Evolutionary conservation across 1,140 invertebrate genomes (phyloP).

Genomic region (Ditylenchus dipsaci): DNA sequence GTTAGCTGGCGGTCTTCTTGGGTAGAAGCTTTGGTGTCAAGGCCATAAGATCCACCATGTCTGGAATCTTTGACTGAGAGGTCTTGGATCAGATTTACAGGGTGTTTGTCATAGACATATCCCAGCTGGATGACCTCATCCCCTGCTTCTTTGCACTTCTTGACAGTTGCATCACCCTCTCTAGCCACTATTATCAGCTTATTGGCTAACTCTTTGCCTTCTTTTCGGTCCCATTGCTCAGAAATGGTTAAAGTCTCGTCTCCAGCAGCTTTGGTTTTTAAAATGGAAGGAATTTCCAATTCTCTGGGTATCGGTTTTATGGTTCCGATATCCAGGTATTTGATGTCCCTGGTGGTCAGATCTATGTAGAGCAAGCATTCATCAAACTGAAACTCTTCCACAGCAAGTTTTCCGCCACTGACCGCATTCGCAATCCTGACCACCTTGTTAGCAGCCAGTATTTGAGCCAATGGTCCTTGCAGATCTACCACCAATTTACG

Average conservation of each 20-base stretch:
- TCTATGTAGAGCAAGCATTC: slow-evolving; percentile 42
- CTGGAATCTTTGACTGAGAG: slow-evolving; percentile 19
- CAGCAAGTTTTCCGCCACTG: not conserved
- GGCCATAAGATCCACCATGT: slow-evolving; percentile 42
- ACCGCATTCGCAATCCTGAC: slow-evolving; percentile 10
- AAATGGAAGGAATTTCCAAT: slow-evolving; percentile 18
- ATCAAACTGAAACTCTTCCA: slow-evolving; percentile 48
- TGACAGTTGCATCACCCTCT: slow-evolving; percentile 8
- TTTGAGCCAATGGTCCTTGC: not conserved
- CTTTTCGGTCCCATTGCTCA: slow-evolving; percentile 36
- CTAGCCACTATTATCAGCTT: not conserved
- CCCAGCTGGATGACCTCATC: slow-evolving; percentile 35
- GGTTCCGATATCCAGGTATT: slow-evolving; percentile 29
- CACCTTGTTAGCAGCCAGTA: slow-evolving; percentile 9
- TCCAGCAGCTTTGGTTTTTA: slow-evolving; percentile 39
- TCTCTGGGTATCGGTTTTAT: slow-evolving; percentile 29
- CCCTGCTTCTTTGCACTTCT: slow-evolving; percentile 28
- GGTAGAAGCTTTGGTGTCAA: slow-evolving; percentile 40
- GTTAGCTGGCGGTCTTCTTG: slow-evolving; percentile 28
- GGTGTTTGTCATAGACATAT: slow-evolving; percentile 34
- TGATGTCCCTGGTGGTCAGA: slow-evolving; percentile 28
- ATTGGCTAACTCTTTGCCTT: slow-evolving; percentile 13
- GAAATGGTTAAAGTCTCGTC: slow-evolving; percentile 35
- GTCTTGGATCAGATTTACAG: not conserved
- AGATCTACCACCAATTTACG: slow-evolving; percentile 12